A percentile compares a stretch with the other conserved stretches of the same genome.
These are phyloP conservation scores for Cydia amplana DNA, from an alignment of 1,140 invertebrate species.

Conservation along the genomic window DNA sequence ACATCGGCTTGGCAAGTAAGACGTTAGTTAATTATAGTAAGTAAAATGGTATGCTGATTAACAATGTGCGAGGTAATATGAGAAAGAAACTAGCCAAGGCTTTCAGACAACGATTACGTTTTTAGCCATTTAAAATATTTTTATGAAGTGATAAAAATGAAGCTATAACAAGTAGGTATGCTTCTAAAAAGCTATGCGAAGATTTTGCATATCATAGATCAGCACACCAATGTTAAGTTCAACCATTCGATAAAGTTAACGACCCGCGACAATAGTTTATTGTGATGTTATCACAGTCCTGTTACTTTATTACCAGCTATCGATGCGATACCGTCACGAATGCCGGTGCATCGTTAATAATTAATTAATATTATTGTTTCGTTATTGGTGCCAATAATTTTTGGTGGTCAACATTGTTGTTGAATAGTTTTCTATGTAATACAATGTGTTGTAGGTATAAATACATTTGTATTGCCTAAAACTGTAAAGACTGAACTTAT, in stretches of 20 bases:
- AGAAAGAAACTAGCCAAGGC: neutral
- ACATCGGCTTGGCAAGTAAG: constrained; percentile 35
- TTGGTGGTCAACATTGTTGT: neutral
- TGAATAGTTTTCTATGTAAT: neutral
- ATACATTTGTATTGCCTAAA: too few relatives aligned
- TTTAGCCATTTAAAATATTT: neutral
- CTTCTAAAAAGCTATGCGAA: neutral
- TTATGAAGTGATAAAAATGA: neutral
- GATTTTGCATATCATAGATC: constrained; percentile 27
- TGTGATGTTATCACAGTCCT: constrained; percentile 51
- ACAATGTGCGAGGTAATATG: constrained; percentile 12
- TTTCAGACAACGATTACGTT: neutral
- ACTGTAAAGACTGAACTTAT: too few relatives aligned
- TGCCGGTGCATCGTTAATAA: constrained; percentile 36
- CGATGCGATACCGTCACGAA: neutral
- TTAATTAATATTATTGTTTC: constrained; percentile 58
- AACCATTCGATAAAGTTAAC: constrained; percentile 39
- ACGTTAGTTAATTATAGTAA: constrained; percentile 5
- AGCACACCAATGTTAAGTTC: constrained; percentile 19
- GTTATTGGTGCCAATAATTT: constrained; percentile 56
- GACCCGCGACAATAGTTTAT: constrained; percentile 56
- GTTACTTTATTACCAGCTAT: constrained; percentile 47
- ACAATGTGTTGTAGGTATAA: neutral
- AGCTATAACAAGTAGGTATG: neutral
- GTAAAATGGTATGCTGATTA: constrained; percentile 7